Evolutionary conservation across 2,113 vertebrate species (phyloP).

Genomic region (Lipotes vexillifer): DNA sequence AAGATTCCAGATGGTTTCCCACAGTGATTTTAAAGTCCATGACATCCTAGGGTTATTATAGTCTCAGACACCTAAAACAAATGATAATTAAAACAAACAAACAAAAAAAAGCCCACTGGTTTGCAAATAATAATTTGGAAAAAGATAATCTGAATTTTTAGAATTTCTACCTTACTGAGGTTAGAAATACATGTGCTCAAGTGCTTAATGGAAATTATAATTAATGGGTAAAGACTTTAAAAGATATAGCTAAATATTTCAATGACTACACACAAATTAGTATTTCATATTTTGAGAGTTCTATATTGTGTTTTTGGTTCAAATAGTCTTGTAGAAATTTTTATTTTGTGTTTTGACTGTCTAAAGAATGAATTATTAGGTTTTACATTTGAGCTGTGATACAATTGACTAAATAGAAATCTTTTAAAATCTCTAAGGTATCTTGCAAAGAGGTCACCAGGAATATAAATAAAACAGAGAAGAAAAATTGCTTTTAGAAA

Average conservation of each 20-base stretch:
- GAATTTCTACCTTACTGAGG: neutral
- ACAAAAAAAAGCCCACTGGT: neutral
- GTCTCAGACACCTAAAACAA: neutral
- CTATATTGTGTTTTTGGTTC: neutral
- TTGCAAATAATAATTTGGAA: neutral
- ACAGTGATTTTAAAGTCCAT: neutral
- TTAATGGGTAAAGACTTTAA: neutral
- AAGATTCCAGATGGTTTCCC: neutral
- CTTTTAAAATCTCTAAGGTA: neutral
- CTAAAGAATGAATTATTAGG: neutral
- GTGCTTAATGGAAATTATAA: neutral
- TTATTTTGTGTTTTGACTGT: neutral
- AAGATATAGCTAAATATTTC: neutral
- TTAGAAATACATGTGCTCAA: neutral
- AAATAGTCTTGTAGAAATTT: neutral
- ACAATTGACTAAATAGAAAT: neutral
- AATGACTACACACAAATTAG: neutral
- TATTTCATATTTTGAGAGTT: neutral
- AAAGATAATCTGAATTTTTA: neutral
- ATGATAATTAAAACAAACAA: neutral
- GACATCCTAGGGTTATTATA: neutral
- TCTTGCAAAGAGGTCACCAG: neutral
- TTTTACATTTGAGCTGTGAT: neutral
- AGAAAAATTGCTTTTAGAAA: conserved; percentile 8
- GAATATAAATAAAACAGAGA: neutral